These are phyloP conservation scores for Adelphocoris suturalis DNA, from an alignment of 2,888 invertebrate species.

Conservation along the genomic window DNA sequence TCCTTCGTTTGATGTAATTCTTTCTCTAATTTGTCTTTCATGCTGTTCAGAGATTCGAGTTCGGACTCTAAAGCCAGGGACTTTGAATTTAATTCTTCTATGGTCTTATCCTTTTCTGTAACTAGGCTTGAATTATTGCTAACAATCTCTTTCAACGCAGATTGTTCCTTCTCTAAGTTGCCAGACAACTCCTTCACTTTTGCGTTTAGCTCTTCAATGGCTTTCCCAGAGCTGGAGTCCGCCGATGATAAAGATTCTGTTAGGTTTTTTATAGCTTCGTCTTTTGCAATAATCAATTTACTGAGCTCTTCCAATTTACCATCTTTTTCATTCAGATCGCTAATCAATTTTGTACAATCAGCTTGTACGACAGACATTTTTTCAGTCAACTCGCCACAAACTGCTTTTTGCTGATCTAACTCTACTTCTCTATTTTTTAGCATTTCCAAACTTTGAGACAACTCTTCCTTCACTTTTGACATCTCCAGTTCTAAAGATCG, in stretches of 20 bases:
- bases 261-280: background rate
- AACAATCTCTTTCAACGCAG: background rate
- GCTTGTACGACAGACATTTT: slow-evolving; percentile 19
- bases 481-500: slow-evolving; percentile 73
- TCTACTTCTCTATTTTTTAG: slow-evolving; percentile 82
- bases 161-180: slow-evolving; percentile 24
- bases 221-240: slow-evolving; percentile 25
- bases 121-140: background rate
- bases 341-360: background rate
- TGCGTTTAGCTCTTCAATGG: background rate
- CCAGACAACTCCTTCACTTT: slow-evolving; percentile 14
- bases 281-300: background rate
- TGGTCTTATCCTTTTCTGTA: background rate
- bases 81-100: slow-evolving; percentile 38
- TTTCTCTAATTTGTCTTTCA: background rate
- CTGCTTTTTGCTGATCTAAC: slow-evolving; percentile 79
- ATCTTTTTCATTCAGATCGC: slow-evolving; percentile 27
- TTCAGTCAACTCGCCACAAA: slow-evolving; percentile 43
- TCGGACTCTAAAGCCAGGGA: background rate
- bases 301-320: slow-evolving; percentile 7
- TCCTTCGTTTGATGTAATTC: slow-evolving; percentile 11
- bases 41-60: background rate
- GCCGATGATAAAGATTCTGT: background rate
- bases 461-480: slow-evolving; percentile 75
- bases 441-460: slow-evolving; percentile 77